Percentiles rank a stretch among this genome's conserved stretches.
phyloP scores from a whole-genome alignment of 2,888 invertebrate genomes.

The Xylocampa areola region DNA sequence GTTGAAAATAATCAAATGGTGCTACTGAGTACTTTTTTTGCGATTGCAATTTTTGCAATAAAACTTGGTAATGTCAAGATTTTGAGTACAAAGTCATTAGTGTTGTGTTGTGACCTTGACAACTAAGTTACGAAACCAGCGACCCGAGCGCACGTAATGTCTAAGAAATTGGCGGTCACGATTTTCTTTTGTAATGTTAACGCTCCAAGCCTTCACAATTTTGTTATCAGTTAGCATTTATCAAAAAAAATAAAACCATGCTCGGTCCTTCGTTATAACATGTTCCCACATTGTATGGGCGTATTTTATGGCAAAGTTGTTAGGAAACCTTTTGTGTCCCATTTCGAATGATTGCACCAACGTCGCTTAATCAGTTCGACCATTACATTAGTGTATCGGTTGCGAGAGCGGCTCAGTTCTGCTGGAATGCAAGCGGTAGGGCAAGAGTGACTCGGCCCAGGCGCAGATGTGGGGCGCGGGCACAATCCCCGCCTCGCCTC shows the following conservation, averaged over 20 bases:
- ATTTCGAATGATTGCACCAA: slow-evolving; percentile 56
- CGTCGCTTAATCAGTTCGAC: slow-evolving; percentile 51
- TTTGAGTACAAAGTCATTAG: slow-evolving; percentile 83
- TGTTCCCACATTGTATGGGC: slow-evolving; percentile 16
- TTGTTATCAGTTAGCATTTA: slow-evolving; percentile 54
- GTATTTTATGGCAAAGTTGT: slow-evolving; percentile 22
- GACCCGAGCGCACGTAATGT: slow-evolving; percentile 78
- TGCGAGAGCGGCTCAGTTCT: slow-evolving; percentile 68
- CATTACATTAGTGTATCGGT: slow-evolving; percentile 50
- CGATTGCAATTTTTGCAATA: slow-evolving; percentile 46
- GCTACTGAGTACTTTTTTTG: slow-evolving; percentile 53
- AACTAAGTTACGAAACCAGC: slow-evolving; percentile 79
- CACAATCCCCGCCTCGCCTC: slow-evolving; percentile 86
- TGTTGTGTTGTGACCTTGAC: slow-evolving; percentile 80
- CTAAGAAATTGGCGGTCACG: slow-evolving; percentile 79
- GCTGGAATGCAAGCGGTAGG: slow-evolving; percentile 80
- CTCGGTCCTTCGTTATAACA: slow-evolving; percentile 20
- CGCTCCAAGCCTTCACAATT: slow-evolving; percentile 52
- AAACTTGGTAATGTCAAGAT: slow-evolving; percentile 68
- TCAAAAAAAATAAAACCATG: slow-evolving; percentile 13
- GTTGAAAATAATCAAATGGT: slow-evolving; percentile 23
- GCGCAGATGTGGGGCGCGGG: slow-evolving; percentile 84
- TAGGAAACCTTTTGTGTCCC: slow-evolving; percentile 43
- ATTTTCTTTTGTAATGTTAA: slow-evolving; percentile 71
- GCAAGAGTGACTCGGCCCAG: slow-evolving; percentile 75